phyloP scores from a whole-genome alignment of 2,113 vertebrate species.

The Eupsittula cactorum region DNA sequence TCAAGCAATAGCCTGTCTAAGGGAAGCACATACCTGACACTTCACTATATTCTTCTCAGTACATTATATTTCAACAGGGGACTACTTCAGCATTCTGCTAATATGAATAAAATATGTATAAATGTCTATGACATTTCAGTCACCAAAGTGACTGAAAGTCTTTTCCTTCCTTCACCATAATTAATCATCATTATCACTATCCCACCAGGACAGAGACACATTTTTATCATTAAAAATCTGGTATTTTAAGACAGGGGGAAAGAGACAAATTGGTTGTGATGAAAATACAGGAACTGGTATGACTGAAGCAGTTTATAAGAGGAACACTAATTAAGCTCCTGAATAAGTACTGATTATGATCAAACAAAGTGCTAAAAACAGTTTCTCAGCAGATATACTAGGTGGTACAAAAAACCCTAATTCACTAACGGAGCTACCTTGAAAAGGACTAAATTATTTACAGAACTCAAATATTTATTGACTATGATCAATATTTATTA shows the following conservation, averaged over 20 bases:
- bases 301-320: not conserved
- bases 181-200: not conserved
- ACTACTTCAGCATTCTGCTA: not conserved
- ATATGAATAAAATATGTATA: not conserved
- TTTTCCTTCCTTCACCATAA: not conserved
- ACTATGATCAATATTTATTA: not conserved
- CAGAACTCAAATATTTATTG: not conserved
- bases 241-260: not conserved
- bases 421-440: not conserved
- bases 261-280: not conserved
- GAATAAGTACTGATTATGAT: conserved; percentile 10
- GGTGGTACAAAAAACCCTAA: not conserved
- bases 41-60: not conserved
- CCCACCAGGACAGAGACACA: not conserved
- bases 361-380: not conserved
- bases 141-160: not conserved
- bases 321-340: conserved; percentile 4
- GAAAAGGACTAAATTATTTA: not conserved
- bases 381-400: not conserved
- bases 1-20: not conserved
- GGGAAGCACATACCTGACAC: not conserved
- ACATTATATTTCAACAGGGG: not conserved
- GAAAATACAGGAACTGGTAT: not conserved
- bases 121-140: not conserved
- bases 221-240: conserved; percentile 2